Conservation (phyloP, 2,888 invertebrate species). For the Myathropa florea region DNA sequence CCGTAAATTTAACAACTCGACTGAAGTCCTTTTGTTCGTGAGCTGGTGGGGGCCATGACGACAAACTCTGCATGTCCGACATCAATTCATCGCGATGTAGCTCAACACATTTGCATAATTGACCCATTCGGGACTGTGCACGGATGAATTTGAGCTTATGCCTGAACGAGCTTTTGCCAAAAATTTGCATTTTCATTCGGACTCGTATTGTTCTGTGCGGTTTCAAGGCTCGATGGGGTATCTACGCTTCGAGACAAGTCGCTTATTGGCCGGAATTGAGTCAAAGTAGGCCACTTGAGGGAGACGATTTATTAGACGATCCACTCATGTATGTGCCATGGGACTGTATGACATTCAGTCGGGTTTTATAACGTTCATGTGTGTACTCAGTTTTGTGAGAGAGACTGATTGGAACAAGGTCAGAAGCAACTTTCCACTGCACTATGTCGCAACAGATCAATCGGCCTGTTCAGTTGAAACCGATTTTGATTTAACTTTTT, state of each 20-base stretch:
- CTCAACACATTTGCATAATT: conserved; percentile 78
- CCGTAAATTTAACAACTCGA: conserved; percentile 68
- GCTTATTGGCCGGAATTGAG: conserved; percentile 37
- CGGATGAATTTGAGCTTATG: conserved; percentile 78
- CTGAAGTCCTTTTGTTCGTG: conserved; percentile 23
- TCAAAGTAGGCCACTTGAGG: conserved; percentile 33
- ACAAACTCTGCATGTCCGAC: conserved; percentile 77
- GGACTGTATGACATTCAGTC: neutral
- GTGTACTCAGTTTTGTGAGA: neutral
- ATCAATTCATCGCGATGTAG: conserved; percentile 71
- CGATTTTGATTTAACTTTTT: neutral
- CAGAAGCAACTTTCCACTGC: neutral
- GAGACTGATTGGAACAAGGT: neutral
- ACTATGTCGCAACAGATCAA: neutral
- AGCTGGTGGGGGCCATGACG: conserved; percentile 50
- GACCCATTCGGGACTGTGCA: conserved; percentile 77
- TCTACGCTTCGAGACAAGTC: conserved; percentile 39
- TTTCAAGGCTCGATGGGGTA: conserved; percentile 41
- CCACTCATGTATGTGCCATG: neutral
- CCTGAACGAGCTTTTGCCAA: conserved; percentile 77
- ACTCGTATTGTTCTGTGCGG: conserved; percentile 22
- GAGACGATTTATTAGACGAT: conserved; percentile 36
- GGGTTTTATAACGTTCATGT: neutral
- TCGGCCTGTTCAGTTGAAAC: neutral
- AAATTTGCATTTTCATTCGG: conserved; percentile 66